Base-by-base conservation (phyloP, 2,888 invertebrate genomes). In the Epinotia ramella region DNA sequence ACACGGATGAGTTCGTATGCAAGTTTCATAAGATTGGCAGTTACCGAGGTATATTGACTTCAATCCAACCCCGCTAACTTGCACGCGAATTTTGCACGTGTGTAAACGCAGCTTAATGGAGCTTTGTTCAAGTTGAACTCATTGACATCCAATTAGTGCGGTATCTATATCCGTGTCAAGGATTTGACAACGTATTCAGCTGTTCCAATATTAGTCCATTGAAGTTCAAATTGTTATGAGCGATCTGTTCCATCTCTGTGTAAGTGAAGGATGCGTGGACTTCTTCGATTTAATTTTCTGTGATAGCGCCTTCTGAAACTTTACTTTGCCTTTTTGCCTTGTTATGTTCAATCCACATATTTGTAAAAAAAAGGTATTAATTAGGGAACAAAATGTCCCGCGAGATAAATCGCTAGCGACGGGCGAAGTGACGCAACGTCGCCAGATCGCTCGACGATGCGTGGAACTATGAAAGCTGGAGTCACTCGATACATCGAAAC, bases 271-370 rank as follows among this genome's bases (percentile, higher is more conserved):
- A 77, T 84, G 78, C 80, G 78, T 81, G 76, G 81, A 84, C 80
- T 84, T 83, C 80, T 84, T 86, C 88, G 80, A 83, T 85, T 87
- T 88, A 81, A 88, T 88, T 90, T 69, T 87, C 91, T 91, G 90
- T 92, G 90, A 91, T 91, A 91, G 87, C 84, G 84, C 84, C 83
- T 88, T 73, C 71, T 56, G 56, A 70, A 75, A 60, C 20, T 1
- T 70, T 77, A 12, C 40, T 65, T 73, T 62, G 65, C 73, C 66
- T 13, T 49, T 73, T 18, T 64, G 18, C 46, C 59, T 59, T n/a
- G 16, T 67, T 76, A 24, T 18, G 65, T 68, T 73, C 12, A 9
- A 40, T 20, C 11, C 66, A 13, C 12, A n/a, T 53, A 49, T 49
- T 67, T 67, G 66, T 56, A 56, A 28, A 56, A 33, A 53, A 28